These are phyloP conservation scores for Luffia ferchaultella DNA, from an alignment of 2,888 invertebrate species.

Conservation along the genomic window DNA sequence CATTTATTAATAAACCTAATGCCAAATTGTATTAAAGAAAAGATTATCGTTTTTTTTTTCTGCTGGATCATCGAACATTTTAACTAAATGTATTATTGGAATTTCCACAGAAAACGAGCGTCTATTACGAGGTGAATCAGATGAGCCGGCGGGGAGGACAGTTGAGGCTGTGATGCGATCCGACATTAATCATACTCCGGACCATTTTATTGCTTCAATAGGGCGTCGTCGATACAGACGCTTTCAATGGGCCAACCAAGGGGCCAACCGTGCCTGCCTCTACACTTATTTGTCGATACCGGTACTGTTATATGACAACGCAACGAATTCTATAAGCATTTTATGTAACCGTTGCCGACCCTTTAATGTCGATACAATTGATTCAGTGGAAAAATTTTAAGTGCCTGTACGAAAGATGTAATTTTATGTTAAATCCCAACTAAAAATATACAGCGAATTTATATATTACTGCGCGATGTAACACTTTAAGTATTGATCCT, in stretches of 20 bases:
- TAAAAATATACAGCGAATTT: no score
- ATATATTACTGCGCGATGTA: no score
- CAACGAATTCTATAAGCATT: not conserved
- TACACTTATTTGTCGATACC: not conserved
- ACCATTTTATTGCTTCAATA: slow-evolving; percentile 50
- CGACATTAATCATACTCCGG: slow-evolving; percentile 51
- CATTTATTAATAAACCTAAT: no score
- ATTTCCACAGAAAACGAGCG: not conserved
- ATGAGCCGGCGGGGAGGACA: not conserved
- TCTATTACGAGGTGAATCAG: not conserved
- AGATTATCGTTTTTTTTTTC: no score
- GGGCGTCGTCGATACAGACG: slow-evolving; percentile 32
- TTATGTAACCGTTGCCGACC: no score
- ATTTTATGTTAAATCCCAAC: no score
- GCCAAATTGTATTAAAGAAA: no score
- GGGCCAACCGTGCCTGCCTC: no score
- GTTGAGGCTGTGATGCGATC: slow-evolving; percentile 14
- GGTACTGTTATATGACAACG: not conserved
- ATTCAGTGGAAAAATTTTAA: no score
- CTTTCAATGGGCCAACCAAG: slow-evolving; percentile 21
- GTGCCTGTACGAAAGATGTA: no score
- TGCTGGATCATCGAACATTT: not conserved
- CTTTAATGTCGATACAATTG: no score
- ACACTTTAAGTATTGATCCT: no score
- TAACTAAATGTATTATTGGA: not conserved